Percentiles rank a stretch among this genome's conserved stretches.
Evolutionary conservation across 2,113 vertebrate genomes (phyloP).

Genomic region (Spheniscus mendiculus): DNA sequence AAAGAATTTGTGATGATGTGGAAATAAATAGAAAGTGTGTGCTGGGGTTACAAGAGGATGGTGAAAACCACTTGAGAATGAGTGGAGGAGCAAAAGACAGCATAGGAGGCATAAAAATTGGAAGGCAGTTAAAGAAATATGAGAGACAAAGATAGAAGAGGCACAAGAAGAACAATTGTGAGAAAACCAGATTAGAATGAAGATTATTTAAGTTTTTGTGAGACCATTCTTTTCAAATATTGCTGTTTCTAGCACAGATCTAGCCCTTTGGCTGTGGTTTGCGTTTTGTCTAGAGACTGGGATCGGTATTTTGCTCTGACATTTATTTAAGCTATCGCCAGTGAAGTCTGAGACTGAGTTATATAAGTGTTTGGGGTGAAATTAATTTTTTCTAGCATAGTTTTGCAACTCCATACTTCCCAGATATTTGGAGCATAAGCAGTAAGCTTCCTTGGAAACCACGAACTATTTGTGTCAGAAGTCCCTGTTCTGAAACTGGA

Average conservation of each 20-base stretch:
- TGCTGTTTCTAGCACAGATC: not conserved
- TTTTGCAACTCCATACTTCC: not conserved
- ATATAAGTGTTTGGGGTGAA: not conserved
- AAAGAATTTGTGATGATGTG: not conserved
- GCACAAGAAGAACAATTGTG: not conserved
- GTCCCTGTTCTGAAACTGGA: not conserved
- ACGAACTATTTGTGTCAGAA: not conserved
- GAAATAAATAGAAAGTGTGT: not conserved
- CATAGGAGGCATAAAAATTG: not conserved
- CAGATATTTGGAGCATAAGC: slow-evolving; percentile 19
- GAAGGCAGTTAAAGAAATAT: not conserved
- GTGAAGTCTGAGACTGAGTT: not conserved
- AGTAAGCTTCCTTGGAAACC: slow-evolving; percentile 27
- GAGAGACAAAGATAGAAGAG: not conserved
- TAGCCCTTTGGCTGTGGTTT: not conserved
- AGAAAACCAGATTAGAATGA: not conserved
- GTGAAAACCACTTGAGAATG: not conserved
- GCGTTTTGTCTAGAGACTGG: not conserved
- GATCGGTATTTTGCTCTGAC: not conserved
- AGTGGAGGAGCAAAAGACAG: not conserved
- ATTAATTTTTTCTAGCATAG: not conserved
- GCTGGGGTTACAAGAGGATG: not conserved
- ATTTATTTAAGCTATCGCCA: not conserved
- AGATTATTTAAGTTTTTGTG: not conserved
- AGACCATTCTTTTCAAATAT: not conserved